Base-by-base conservation (phyloP, 2,113 vertebrate species). In the Ptychochromis oligacanthus region DNA sequence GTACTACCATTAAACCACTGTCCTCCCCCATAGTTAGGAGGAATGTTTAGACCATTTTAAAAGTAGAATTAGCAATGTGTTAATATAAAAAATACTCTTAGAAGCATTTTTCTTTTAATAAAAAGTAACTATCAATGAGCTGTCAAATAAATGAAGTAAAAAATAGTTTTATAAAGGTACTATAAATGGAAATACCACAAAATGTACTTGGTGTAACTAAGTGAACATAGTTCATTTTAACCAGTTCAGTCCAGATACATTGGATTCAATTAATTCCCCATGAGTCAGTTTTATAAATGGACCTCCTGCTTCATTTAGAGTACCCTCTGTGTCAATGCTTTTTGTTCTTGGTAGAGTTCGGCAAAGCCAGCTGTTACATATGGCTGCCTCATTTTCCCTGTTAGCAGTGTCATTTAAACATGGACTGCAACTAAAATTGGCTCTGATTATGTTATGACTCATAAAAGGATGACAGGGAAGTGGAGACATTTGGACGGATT, bases 351-450 rank as follows among this genome's bases (percentile, higher is more conserved):
- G 80, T 84, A 77, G 56, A 38, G 18, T 14, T 7, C 1, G 5
- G 20, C 57, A 26, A 70, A 49, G 57, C 84, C 59, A 87, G 54
- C 67, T 60, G 84, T 58, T 83, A 84, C 75, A 54, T 36, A 38
- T 4, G 10, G 56, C 3, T 1, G 31, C 77, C 22, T 54, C 86
- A 61, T 75, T 76, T 81, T 83, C 79, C 61, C 79, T 28, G 67
- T 87, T 83, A 77, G 75, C 57, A 83, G 92, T 88, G 88, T 92
- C 88, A 91, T 83, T 79, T 55, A 79, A 81, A 81, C 84, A 87
- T 84, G 82, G 82, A 89, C 89, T 80, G 88, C 46, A 60, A 85
- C 94, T 95, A 95, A 94, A 96, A 95, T 93, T 91, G 92, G 94
- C 92, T 18, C 83, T 55, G 82, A 93, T 86, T 79, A 83, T 89